Conservation (phyloP, 2,888 invertebrate species). For the Hetaerina titia region DNA sequence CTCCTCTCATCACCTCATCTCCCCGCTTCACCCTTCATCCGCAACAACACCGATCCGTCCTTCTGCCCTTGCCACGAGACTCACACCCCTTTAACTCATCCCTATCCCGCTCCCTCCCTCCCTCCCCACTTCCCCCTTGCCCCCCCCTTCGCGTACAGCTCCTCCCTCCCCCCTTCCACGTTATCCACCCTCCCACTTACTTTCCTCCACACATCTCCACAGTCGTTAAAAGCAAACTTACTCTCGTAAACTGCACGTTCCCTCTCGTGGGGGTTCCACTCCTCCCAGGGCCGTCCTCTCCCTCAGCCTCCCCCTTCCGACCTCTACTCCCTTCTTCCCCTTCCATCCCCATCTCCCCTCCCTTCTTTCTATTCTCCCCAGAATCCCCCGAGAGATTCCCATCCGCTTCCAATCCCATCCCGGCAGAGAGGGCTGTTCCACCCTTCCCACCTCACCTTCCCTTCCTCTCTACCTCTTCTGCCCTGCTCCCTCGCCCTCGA, state of each 20-base stretch:
- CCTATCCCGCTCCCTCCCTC: too few species aligned
- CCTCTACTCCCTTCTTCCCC: background rate
- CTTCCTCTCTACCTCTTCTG: too few species aligned
- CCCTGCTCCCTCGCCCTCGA: too few species aligned
- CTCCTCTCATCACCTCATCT: background rate
- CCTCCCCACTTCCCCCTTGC: background rate
- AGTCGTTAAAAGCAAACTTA: constrained; percentile 54
- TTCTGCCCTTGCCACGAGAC: background rate
- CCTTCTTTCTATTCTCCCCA: background rate
- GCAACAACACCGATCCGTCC: background rate
- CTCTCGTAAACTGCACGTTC: constrained; percentile 54
- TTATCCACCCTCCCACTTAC: background rate
- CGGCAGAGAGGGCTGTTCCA: background rate
- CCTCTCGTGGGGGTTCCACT: background rate
- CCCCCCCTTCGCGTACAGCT: background rate
- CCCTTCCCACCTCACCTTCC: background rate
- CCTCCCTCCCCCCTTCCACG: background rate
- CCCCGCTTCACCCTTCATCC: background rate
- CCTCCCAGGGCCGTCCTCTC: background rate
- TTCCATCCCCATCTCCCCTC: background rate
- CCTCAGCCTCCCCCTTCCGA: background rate
- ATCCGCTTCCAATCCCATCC: constrained; percentile 15
- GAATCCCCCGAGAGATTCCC: constrained; percentile 28
- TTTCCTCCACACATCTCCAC: constrained; percentile 26
- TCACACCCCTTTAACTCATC: background rate